Evolutionary conservation across 2,797 vertebrate species (phyloP).

Genomic region (Botia almorhae): DNA sequence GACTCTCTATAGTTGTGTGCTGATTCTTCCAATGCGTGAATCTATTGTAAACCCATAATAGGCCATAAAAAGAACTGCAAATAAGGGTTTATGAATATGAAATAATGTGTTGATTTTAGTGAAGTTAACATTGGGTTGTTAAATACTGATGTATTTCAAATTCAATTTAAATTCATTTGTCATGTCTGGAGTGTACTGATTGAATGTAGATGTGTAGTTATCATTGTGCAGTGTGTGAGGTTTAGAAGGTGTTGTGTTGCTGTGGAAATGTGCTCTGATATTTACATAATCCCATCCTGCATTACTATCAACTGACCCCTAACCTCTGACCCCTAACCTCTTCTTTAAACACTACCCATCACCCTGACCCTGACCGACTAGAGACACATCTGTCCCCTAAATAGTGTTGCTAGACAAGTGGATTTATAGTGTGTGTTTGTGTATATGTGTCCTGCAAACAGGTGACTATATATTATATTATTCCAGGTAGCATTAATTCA

Average conservation of each 20-base stretch:
- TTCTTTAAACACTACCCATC: constrained; percentile 15
- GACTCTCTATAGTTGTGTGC: no score
- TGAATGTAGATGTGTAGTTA: no score
- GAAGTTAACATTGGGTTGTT: no score
- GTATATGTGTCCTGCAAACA: background rate
- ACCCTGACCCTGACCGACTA: constrained; percentile 11
- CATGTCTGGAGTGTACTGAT: no score
- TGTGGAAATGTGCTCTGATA: constrained; percentile 1
- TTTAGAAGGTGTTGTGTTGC: background rate
- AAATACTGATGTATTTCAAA: no score
- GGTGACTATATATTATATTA: background rate
- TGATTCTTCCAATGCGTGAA: no score
- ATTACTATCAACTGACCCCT: constrained; percentile 12
- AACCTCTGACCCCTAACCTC: constrained; percentile 23
- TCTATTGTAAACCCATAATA: no score
- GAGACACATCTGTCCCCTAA: constrained; percentile 1
- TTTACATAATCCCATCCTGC: constrained; percentile 1
- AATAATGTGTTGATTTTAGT: no score
- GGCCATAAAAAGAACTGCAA: no score
- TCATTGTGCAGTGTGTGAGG: background rate
- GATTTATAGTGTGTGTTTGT: background rate
- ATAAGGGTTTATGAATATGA: no score
- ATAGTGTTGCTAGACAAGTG: background rate
- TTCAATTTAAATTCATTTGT: no score
- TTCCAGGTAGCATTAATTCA: no score